These are phyloP conservation scores for Cecropterus lyciades DNA, from an alignment of 1,140 invertebrate species.

Conservation along the genomic window DNA sequence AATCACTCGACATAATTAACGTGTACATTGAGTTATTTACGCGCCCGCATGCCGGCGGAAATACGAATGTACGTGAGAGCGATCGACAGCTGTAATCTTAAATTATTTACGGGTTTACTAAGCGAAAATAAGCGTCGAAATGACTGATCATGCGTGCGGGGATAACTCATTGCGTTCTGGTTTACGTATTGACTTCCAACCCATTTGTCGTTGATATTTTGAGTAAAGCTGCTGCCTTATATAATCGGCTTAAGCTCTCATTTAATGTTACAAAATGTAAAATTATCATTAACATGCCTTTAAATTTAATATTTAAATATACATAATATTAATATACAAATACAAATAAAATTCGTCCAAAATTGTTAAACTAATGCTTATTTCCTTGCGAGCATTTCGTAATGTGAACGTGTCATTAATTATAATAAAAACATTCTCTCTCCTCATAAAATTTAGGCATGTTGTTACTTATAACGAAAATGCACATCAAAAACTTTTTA, in stretches of 20 bases:
- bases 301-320: no score
- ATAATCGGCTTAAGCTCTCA: no score
- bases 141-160: slow-evolving; percentile 30
- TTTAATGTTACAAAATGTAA: no score
- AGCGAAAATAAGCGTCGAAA: slow-evolving; percentile 32
- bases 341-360: no score
- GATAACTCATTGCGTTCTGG: slow-evolving; percentile 19
- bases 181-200: slow-evolving; percentile 2
- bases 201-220: background rate
- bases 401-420: background rate
- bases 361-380: no score
- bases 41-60: slow-evolving; percentile 73
- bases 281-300: no score
- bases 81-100: slow-evolving; percentile 46
- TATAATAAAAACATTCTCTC: background rate
- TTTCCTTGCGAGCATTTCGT: no score
- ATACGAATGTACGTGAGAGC: slow-evolving; percentile 38
- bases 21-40: slow-evolving; percentile 77
- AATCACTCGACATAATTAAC: slow-evolving; percentile 56
- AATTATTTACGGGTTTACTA: slow-evolving; percentile 43
- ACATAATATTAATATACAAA: no score
- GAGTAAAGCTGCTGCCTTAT: background rate
- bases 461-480: slow-evolving; percentile 1
- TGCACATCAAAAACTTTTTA: slow-evolving; percentile 23
- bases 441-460: background rate